A percentile compares a stretch with the other conserved stretches of the same genome.
Conservation (phyloP, 2,888 invertebrate genomes). For the Arctia plantaginis region DNA sequence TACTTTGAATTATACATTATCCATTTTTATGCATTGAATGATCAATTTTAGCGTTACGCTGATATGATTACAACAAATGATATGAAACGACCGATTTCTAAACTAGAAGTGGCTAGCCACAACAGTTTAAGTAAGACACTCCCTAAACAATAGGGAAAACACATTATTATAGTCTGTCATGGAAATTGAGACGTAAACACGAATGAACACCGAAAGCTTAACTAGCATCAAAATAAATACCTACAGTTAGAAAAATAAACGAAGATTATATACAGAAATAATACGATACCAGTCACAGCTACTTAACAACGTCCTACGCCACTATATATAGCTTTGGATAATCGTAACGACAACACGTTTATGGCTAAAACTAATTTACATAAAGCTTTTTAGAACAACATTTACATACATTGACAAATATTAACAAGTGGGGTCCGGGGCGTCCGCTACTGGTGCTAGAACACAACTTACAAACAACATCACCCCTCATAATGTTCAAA, state of each 20-base stretch:
- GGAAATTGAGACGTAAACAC: slow-evolving; percentile 68
- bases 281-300: slow-evolving; percentile 67
- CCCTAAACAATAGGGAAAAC: slow-evolving; percentile 48
- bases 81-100: slow-evolving; percentile 55
- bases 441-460: slow-evolving; percentile 52
- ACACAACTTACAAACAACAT: slow-evolving; percentile 39
- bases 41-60: slow-evolving; percentile 29
- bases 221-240: slow-evolving; percentile 81
- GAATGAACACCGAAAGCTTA: slow-evolving; percentile 74
- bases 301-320: slow-evolving; percentile 74
- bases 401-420: slow-evolving; percentile 79
- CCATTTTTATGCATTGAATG: slow-evolving; percentile 32
- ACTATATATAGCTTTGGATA: slow-evolving; percentile 83
- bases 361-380: slow-evolving; percentile 82
- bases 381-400: slow-evolving; percentile 85
- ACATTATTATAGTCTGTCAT: slow-evolving; percentile 71
- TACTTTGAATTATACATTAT: slow-evolving; percentile 26
- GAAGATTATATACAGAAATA: slow-evolving; percentile 74
- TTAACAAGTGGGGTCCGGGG: slow-evolving; percentile 67
- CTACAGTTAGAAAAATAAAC: slow-evolving; percentile 73
- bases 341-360: slow-evolving; percentile 76
- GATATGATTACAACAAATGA: slow-evolving; percentile 54
- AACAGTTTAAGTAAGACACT: slow-evolving; percentile 41
- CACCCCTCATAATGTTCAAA: slow-evolving; percentile 29
- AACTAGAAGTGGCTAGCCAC: slow-evolving; percentile 39